Conservation (phyloP, 1,140 invertebrate genomes). For the Nautilus pompilius region DNA sequence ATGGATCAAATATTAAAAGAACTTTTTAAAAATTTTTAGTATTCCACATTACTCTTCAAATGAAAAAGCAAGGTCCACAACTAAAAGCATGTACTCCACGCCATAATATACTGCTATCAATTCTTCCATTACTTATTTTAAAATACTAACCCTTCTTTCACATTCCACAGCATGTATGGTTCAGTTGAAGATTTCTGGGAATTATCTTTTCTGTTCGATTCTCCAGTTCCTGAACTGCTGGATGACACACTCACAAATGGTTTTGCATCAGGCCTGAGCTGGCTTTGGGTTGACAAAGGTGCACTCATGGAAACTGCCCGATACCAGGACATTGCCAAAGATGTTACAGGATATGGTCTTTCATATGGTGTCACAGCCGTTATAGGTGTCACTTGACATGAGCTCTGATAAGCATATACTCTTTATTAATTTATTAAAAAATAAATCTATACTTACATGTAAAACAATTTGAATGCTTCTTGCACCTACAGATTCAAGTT, state of each 20-base stretch:
- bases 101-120: no score
- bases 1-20: no score
- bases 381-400: slow-evolving; percentile 20
- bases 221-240: background rate
- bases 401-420: background rate
- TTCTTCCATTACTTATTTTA: no score
- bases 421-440: background rate
- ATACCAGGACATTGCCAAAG: slow-evolving; percentile 10
- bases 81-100: no score
- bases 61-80: no score
- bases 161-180: slow-evolving; percentile 4
- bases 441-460: background rate
- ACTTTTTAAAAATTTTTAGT: no score
- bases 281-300: background rate
- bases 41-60: no score
- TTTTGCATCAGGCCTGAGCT: slow-evolving; percentile 2
- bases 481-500: background rate
- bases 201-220: background rate
- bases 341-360: slow-evolving; percentile 16
- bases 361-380: slow-evolving; percentile 25
- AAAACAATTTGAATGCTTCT: background rate
- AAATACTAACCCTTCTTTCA: background rate
- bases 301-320: background rate
- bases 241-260: background rate
- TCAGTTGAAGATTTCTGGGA: background rate